Evolutionary conservation across 2,113 vertebrate genomes (phyloP), one percentile per base, ranked within the genome.

Genomic region (Notarius lentiginosus): DNA sequence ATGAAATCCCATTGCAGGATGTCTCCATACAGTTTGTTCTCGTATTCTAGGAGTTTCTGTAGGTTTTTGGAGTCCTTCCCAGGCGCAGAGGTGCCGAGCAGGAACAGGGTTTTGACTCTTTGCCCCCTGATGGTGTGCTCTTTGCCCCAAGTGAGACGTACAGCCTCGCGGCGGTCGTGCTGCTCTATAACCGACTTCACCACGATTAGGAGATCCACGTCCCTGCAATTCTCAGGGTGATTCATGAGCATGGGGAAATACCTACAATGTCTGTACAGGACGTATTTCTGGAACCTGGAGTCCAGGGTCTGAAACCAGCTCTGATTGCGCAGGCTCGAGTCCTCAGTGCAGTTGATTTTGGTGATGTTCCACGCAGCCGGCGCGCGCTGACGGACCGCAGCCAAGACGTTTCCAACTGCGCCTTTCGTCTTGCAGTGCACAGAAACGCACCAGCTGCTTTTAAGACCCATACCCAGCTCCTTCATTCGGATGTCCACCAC

Each of bases 1-100:
- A 97, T 91, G 86, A 99, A 99, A 93, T 98, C 95, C 98, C 98
- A 99, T 90, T 99, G 98, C 75, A 99, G 93, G 79, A 99, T 97
- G 88, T 99, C 98, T 0, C 95, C 84, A 0, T 97, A 99, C 84
- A 99, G 97, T 58, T 93, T 93, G 92, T 99, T 95, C 92, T 99
- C 98, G 0, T 96, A 99, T 92, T 98, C 96, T 87, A 99, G 93
- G 2, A 99, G 95, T 91, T 98, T 99, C 93, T 99, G 98, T 87
- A 99, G 97, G 93, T 99, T 98, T 4, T 90, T 92, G 73, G 91
- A 91, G 88, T 99, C 97, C 9, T 92, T 96, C 82, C 94, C 94
- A 79, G 96, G 97, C 86, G 97, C 95, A 0, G 98, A 92, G 0
- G 92, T 95, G 12, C 97, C 97, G n/a, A 99, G 91, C 22, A 99